Evolutionary conservation across 1,140 invertebrate genomes (phyloP).

Genomic region (Ridgeia piscesae): DNA sequence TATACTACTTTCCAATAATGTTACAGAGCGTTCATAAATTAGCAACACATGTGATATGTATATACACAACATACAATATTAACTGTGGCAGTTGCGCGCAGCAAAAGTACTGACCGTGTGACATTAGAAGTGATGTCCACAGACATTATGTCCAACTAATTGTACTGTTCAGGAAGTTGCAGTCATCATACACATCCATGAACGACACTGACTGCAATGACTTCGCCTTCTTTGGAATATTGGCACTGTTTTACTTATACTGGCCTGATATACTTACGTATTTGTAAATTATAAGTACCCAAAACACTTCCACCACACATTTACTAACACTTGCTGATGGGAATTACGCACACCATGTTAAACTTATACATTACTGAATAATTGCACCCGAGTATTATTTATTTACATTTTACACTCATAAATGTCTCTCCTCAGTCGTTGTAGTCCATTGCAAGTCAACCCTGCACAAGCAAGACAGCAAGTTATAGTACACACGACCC

Average conservation of each 20-base stretch:
- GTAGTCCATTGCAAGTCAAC: neutral
- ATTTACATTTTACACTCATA: neutral
- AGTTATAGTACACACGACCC: neutral
- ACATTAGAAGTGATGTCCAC: neutral
- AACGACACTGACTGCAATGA: neutral
- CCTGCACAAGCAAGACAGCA: neutral
- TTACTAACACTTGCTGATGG: no score
- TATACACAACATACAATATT: neutral
- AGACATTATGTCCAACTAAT: neutral
- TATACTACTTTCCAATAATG: no score
- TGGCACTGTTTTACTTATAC: neutral
- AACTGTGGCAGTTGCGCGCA: neutral
- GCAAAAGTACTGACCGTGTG: neutral
- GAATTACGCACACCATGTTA: no score
- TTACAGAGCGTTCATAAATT: neutral
- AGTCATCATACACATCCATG: neutral
- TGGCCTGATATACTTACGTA: neutral
- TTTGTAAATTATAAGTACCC: neutral
- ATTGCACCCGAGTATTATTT: neutral
- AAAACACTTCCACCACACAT: neutral
- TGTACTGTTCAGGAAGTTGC: neutral
- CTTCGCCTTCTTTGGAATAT: neutral
- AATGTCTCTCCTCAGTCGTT: neutral
- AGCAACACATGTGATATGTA: neutral
- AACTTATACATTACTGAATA: neutral